These are phyloP conservation scores for Asteroscopus sphinx DNA, from an alignment of 2,888 invertebrate species.

Conservation along the genomic window DNA sequence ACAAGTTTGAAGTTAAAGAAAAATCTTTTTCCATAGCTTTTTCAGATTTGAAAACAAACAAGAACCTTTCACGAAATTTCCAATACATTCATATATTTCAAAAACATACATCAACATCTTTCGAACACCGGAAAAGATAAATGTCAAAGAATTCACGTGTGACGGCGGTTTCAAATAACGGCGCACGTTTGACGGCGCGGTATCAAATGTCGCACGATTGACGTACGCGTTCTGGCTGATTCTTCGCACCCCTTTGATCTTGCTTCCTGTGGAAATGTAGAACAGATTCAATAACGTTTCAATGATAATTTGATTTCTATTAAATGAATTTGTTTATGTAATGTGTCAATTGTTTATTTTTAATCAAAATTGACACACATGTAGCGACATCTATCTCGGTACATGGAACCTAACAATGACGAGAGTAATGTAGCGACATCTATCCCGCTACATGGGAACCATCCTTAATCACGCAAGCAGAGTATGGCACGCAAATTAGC, in stretches of 20 bases:
- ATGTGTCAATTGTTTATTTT: not conserved
- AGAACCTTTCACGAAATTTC: not conserved
- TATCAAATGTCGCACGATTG: constrained; percentile 36
- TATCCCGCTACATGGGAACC: too few species aligned
- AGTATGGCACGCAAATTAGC: too few species aligned
- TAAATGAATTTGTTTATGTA: constrained; percentile 10
- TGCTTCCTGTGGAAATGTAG: constrained; percentile 30
- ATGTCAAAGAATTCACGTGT: constrained; percentile 41
- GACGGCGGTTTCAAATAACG: constrained; percentile 37
- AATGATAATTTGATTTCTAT: constrained; percentile 13
- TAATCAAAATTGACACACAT: not conserved
- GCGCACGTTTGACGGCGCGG: constrained; percentile 18
- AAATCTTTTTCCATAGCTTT: not conserved
- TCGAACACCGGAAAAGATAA: constrained; percentile 35
- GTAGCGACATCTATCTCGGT: too few species aligned
- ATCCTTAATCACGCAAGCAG: too few species aligned
- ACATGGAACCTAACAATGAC: too few species aligned
- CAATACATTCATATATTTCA: constrained; percentile 20
- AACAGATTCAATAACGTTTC: constrained; percentile 25
- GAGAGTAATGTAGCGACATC: too few species aligned
- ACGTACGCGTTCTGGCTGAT: constrained; percentile 6
- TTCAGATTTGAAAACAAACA: not conserved
- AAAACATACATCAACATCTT: constrained; percentile 14
- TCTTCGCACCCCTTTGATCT: constrained; percentile 38
- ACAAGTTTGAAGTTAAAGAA: too few species aligned